Evolutionary conservation across 2,113 vertebrate species (phyloP).

Genomic region (Pterocles burchelli): DNA sequence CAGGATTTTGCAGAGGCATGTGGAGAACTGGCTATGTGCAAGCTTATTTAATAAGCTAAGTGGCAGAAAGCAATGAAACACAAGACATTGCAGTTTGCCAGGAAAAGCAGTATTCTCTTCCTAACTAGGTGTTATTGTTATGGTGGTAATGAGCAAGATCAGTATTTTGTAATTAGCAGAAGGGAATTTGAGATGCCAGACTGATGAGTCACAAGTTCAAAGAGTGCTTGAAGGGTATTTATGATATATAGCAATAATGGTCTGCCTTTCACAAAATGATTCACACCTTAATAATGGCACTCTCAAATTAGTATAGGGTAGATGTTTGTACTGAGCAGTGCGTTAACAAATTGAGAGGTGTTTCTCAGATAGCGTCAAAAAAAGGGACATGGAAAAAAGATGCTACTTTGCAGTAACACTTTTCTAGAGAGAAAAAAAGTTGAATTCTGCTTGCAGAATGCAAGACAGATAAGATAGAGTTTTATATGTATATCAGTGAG

Average conservation of each 20-base stretch:
- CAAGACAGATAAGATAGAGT: background rate
- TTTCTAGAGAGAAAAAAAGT: background rate
- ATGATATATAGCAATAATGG: background rate
- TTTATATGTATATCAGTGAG: background rate
- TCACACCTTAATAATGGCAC: background rate
- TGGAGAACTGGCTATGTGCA: background rate
- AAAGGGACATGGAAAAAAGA: background rate
- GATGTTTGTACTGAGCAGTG: background rate
- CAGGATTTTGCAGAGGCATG: background rate
- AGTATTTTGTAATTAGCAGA: conserved; percentile 25
- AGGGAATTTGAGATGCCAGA: conserved; percentile 5
- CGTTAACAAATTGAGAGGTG: background rate
- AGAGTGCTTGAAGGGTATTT: conserved; percentile 2
- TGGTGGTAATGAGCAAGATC: background rate
- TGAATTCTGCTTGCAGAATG: background rate
- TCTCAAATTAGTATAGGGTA: background rate
- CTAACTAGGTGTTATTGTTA: background rate
- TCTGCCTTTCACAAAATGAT: background rate
- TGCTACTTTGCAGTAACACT: background rate
- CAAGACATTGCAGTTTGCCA: background rate
- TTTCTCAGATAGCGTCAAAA: background rate
- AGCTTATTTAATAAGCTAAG: background rate
- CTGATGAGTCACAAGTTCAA: conserved; percentile 14
- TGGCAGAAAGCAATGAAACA: background rate
- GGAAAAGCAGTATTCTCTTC: background rate